phyloP scores from a whole-genome alignment of 2,797 vertebrate species.

The Oreonectes daqikongensis region DNA sequence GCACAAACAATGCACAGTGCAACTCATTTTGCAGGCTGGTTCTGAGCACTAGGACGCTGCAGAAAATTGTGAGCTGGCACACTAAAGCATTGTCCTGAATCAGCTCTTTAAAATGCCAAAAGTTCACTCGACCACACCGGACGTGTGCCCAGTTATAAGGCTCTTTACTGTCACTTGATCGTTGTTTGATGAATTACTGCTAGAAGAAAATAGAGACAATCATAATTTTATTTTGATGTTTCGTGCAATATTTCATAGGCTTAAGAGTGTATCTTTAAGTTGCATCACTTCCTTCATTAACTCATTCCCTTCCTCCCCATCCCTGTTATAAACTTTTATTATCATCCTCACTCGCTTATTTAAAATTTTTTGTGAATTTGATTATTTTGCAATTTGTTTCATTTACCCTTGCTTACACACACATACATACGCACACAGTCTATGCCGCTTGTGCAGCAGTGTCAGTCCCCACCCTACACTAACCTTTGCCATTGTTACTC shows the following conservation, averaged over 20 bases:
- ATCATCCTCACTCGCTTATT: conserved; percentile 9
- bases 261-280: neutral
- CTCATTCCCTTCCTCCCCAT: neutral
- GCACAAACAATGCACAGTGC: too few relatives aligned
- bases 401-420: neutral
- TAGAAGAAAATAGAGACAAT: neutral
- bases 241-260: too few relatives aligned
- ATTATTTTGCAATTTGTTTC: neutral
- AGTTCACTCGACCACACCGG: neutral
- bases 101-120: neutral
- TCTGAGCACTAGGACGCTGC: too few relatives aligned
- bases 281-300: conserved; percentile 20
- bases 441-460: conserved; percentile 27
- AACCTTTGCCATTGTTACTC: conserved; percentile 44
- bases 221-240: too few relatives aligned
- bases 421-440: conserved; percentile 1
- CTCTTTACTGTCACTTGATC: neutral
- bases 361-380: conserved; percentile 10
- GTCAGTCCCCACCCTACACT: conserved; percentile 36
- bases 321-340: conserved; percentile 41
- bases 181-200: neutral
- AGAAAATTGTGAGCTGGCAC: too few relatives aligned
- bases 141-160: neutral
- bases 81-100: neutral
- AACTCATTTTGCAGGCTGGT: too few relatives aligned